Evolutionary conservation across 2,888 invertebrate species (phyloP).

Genomic region (Spialia ferax): DNA sequence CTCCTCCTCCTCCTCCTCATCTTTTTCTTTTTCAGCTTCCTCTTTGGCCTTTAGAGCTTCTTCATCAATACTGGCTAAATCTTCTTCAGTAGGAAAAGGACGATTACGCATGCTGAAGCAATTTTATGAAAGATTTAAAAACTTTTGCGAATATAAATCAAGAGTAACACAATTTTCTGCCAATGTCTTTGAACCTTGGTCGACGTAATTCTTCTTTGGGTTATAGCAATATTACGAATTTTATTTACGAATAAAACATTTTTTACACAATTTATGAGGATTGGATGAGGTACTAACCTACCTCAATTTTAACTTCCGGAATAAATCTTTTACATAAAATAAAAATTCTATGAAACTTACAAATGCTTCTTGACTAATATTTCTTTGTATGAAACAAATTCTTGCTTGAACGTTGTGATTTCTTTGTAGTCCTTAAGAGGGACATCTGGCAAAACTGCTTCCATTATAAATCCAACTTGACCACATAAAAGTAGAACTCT

Average conservation of each 20-base stretch:
- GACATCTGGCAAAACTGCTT: slow-evolving; percentile 68
- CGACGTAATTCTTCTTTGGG: too few species aligned
- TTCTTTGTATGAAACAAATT: slow-evolving; percentile 71
- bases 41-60: slow-evolving; percentile 86
- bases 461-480: slow-evolving; percentile 75
- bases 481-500: slow-evolving; percentile 71
- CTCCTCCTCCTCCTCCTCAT: slow-evolving; percentile 79
- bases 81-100: slow-evolving; percentile 78
- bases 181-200: too few species aligned
- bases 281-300: too few species aligned
- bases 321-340: neutral
- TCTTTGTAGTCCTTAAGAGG: slow-evolving; percentile 59
- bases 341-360: slow-evolving; percentile 65
- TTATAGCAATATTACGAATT: too few species aligned
- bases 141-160: too few species aligned
- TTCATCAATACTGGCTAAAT: slow-evolving; percentile 80
- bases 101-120: slow-evolving; percentile 70
- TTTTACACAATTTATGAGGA: too few species aligned
- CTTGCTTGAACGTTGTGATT: slow-evolving; percentile 75
- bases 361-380: slow-evolving; percentile 73
- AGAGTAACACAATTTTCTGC: too few species aligned
- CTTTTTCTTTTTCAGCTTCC: slow-evolving; percentile 80
- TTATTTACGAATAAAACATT: too few species aligned
- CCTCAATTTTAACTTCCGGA: too few species aligned
- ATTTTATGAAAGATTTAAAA: neutral